Conservation (phyloP, 2,888 invertebrate species). For the Drosophila paranaensis region DNA sequence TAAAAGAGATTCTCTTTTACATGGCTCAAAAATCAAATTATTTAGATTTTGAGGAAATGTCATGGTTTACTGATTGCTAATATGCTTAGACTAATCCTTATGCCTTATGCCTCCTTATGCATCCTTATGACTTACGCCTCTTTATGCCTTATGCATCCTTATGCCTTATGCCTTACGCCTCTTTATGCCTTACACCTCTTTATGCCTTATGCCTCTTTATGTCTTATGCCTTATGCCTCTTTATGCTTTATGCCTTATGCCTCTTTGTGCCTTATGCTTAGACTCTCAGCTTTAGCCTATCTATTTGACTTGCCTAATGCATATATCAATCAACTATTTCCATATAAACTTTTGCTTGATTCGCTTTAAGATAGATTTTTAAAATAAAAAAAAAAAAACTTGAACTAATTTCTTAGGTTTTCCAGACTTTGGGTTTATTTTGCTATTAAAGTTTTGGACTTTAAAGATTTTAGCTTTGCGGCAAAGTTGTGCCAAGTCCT, state of each 20-base stretch:
- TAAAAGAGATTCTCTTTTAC: not conserved
- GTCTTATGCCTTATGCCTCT: too few relatives aligned
- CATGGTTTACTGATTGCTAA: not conserved
- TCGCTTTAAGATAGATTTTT: not conserved
- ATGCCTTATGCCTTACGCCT: too few relatives aligned
- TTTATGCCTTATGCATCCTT: too few relatives aligned
- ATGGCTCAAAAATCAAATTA: not conserved
- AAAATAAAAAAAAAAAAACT: not conserved
- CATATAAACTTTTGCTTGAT: not conserved
- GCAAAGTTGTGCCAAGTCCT: conserved; percentile 8
- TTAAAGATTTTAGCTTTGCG: not conserved
- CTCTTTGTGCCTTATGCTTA: not conserved
- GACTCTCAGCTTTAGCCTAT: not conserved
- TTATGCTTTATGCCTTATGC: too few relatives aligned
- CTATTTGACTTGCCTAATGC: not conserved
- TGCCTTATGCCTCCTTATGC: too few relatives aligned
- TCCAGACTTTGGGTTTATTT: not conserved
- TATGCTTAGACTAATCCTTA: not conserved
- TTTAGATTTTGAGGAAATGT: not conserved
- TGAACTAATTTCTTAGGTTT: not conserved
- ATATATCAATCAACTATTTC: not conserved
- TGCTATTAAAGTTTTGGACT: not conserved
- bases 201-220: too few relatives aligned
- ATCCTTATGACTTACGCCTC: too few relatives aligned
- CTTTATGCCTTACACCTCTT: too few relatives aligned